Evolutionary conservation across 2,797 vertebrate genomes (phyloP), one percentile per base, ranked within the genome.

Genomic region (Coregonus ussuriensis): DNA sequence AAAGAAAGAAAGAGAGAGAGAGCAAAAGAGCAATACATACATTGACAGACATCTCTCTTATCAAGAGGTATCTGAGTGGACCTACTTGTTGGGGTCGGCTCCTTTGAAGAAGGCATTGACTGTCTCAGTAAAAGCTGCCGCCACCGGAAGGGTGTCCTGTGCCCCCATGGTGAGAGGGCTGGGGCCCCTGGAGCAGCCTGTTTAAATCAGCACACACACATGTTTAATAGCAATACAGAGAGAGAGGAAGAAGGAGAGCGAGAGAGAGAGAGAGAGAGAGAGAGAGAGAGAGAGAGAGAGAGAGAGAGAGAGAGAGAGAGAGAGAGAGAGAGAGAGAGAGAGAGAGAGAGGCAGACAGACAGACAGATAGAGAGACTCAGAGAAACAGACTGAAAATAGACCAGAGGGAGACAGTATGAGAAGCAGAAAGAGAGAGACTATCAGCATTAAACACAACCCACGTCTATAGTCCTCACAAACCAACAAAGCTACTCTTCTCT

Each of bases 131-230:
- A 99, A 99, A 9, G 98, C 98, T 3, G 98, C 98, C 0, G 98
- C 98, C 25, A 99, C 98, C 0, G 98, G 98, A 65, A 99, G 96
- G 0, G 97, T 99, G 91, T 99, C 98, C 93, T 99, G 98, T 33
- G 98, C 98, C 15, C 98, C 98, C 97, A 99, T 99, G 72, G 98
- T 99, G 59, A 99, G 94, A 72, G 98, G 98, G 87, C 98, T 99
- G 81, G 98, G 98, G 13, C 98, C 98, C 89, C 98, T 90, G 4
- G 98, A 99, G 2, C 97, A 98, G 81, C 98, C 98, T 99, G 92
- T 47, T 89, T 54, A 89, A 73, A 47, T 47, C 7, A 59, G 75
- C n/a, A 79, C 70, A 72, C 51, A 87, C 7, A 81, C 9, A 47
- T 3, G 11, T 68, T 37, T 1, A 78, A 21, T n/a, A 14, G 66